Evolutionary conservation across 2,888 invertebrate genomes (phyloP), one percentile per base, ranked within the genome.

Genomic region (Cantharis rustica): DNA sequence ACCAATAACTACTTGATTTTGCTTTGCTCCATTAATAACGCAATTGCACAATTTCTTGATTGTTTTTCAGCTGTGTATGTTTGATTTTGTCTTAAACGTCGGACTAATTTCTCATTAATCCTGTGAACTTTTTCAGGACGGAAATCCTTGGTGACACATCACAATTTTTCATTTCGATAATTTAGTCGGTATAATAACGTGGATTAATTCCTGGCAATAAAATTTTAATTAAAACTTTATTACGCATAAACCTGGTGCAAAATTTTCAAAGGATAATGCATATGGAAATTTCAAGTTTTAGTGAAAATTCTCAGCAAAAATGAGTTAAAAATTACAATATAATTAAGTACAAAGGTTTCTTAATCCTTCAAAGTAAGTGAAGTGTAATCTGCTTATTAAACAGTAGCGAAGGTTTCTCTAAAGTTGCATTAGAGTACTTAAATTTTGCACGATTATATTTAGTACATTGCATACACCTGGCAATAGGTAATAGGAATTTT

Each of bases 1-100:
- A 20, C 73, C 73, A 20, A 73, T 73, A 73, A 73, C 68, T 61
- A 17, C 68, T 73, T 68, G 31, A 68, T 73, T 68, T 26, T 61
- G 47, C 68, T 61, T 68, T 68, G 68, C 73, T 26, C 68, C 27
- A 73, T 68, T 68, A 68, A 73, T 68, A 73, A 27, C 62, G 23
- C 61, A 73, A 73, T 68, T 73, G n/a, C 47, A 31, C 72, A 66
- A 66, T 72, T 72, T 66, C 66, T 47, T 47, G 3, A 17, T 61
- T 47, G 66, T 61, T 31, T 72, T 71, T 71, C 71, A 63, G 62
- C 27, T 66, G 64, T 15, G 17, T 66, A 16, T 47, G 64, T 16
- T 72, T 9, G 31, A 31, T 10, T 72, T 72, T 72, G 66, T 15
- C n/a, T n/a, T 47, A 47, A 47, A 47, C n/a, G 9, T 5, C 47